Base-by-base conservation (phyloP, 2,797 vertebrate species). In the Chlorospingus semifuscus region DNA sequence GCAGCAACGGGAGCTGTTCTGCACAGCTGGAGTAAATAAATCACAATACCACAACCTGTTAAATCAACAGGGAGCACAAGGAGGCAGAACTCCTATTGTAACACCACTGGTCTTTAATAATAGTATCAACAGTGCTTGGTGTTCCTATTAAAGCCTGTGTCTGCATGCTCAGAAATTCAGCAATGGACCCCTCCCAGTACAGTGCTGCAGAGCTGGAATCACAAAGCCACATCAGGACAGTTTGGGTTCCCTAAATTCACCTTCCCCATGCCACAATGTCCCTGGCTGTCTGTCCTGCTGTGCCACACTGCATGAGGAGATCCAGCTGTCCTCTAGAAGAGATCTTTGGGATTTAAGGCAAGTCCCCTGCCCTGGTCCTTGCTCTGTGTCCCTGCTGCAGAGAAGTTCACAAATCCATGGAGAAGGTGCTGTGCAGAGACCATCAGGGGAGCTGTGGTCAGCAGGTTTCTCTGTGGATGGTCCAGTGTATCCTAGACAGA, bases 261-360 rank as follows among this genome's bases (percentile, higher is more conserved):
- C 61, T 59, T 90, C 27, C 24, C 72, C 24, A 8, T 8, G 32
- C n/a, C 79, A 85, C 57, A 27, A 2, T 60, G 75, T 53, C 49
- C 57, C 64, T 50, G 66, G 66, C 23, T 55, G 42, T 46, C 85
- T 81, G 90, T 27, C 44, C 59, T 36, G 53, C 18, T 77, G 36
- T 75, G 82, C 76, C 76, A 83, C 0, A 0, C 36, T 12, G 9
- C 34, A 15, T 16, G 42, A 78, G 68, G 72, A 85, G 46, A 57
- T 70, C 78, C 81, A 78, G 56, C 44, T 81, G 68, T 74, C 56
- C 49, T 89, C 79, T 34, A 24, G 61, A 71, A 59, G 46, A 93
- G 3, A 41, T 72, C 83, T 92, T 91, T 59, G 82, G 72, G 79
- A 68, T 95, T 96, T 97, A 96, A 96, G 95, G 94, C 96, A 94